Conservation (phyloP, 2,888 invertebrate species). For the Amitus sp. region DNA sequence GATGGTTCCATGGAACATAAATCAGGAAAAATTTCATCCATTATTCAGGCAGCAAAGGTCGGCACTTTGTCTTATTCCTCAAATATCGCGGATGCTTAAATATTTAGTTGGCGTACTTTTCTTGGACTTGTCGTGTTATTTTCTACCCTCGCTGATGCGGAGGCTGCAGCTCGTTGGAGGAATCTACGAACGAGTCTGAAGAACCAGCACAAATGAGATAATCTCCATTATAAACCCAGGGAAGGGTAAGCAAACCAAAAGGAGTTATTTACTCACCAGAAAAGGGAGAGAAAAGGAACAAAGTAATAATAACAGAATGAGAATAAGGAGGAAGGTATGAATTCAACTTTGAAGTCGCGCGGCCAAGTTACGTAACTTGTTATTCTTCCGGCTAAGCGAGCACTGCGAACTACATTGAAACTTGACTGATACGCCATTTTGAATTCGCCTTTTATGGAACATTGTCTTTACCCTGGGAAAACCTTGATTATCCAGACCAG, state of each 20-base stretch:
- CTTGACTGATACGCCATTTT: constrained; percentile 15
- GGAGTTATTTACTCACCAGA: constrained; percentile 60
- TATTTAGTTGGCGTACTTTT: constrained; percentile 12
- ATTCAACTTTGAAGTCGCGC: constrained; percentile 39
- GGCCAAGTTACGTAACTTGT: constrained; percentile 40
- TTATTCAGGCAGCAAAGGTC: too few relatives aligned
- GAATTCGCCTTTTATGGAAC: constrained; percentile 8
- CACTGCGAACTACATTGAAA: constrained; percentile 29
- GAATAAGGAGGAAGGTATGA: constrained; percentile 51
- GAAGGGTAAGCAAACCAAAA: constrained; percentile 58
- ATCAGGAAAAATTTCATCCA: too few relatives aligned
- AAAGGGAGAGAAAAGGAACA: constrained; percentile 50
- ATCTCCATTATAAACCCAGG: constrained; percentile 64
- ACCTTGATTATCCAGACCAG: constrained; percentile 1
- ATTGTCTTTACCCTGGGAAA: neutral
- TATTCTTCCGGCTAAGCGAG: constrained; percentile 39
- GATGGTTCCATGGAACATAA: too few relatives aligned
- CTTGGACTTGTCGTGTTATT: constrained; percentile 13
- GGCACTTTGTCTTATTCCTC: too few relatives aligned
- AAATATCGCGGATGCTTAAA: too few relatives aligned
- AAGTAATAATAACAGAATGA: constrained; percentile 57
- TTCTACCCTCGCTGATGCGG: constrained; percentile 11
- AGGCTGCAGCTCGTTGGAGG: constrained; percentile 22
- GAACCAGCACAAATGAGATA: constrained; percentile 63
- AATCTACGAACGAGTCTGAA: constrained; percentile 42